A percentile compares a stretch with the other conserved stretches of the same genome.
These are phyloP conservation scores for Gambelia wislizenii DNA, from an alignment of 2,797 vertebrate genomes.

Conservation along the genomic window DNA sequence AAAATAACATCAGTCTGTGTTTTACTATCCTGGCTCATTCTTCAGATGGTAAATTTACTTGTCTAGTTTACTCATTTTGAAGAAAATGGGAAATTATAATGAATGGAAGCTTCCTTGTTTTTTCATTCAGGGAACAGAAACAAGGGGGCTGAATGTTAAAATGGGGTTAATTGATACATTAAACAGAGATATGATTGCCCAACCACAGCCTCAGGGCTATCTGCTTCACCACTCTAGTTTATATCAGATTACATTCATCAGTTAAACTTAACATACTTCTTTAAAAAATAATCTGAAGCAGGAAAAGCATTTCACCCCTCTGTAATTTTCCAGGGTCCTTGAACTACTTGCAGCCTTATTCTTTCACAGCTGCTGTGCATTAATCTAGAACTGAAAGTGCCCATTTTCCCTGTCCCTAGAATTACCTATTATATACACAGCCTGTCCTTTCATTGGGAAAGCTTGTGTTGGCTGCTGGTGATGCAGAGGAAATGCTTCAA, in stretches of 20 bases:
- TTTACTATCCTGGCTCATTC: too few relatives aligned
- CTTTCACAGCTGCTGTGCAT: conserved; percentile 42
- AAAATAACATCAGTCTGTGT: too few relatives aligned
- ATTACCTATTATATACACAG: conserved; percentile 32
- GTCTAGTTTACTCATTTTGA: too few relatives aligned
- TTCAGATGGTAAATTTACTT: too few relatives aligned
- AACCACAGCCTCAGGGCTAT: neutral
- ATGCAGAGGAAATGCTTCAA: neutral
- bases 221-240: neutral
- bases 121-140: neutral
- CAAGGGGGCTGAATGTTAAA: neutral
- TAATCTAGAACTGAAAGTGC: conserved; percentile 34
- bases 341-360: conserved; percentile 48
- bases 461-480: neutral
- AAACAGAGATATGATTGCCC: neutral
- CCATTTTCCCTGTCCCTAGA: conserved; percentile 41
- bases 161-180: too few relatives aligned
- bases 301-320: neutral
- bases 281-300: neutral
- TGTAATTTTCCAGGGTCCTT: conserved; percentile 10
- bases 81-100: too few relatives aligned
- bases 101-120: neutral
- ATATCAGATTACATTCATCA: neutral
- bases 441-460: neutral
- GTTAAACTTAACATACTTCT: neutral